Base-by-base conservation (phyloP, 2,888 invertebrate species). In the Meloe dianella region DNA sequence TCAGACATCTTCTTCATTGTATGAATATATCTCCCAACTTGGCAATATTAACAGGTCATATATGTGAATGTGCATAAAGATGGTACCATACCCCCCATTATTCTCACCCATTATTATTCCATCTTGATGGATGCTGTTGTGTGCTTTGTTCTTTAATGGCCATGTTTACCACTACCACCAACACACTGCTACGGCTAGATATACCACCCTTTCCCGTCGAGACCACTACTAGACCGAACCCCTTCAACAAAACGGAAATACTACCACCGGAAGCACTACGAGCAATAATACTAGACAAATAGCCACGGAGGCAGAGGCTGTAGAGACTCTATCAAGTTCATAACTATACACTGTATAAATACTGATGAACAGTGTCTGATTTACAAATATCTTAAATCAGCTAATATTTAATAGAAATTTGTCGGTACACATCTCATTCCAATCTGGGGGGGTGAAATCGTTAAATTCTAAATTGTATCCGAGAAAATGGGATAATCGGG, bases 201-300 rank as follows among this genome's bases (percentile, higher is more conserved):
- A n/a, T 17, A 41, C 58, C n/a, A 58, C 58, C 58, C 54, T 17
- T 57, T 20, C 57, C 30, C 38, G 22, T 58, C 56, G 54, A 41
- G 54, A 51, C 62, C 62, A 47, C 62, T 51, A 62, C 61, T 41
- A 57, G 8, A 30, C 56, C 22, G 38, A 56, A 60, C 63, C 66
- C 63, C 57, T 57, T 24, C 30, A 51, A 20, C 22, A 61, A 38
- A 60, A 61, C 71, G 74, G 74, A 74, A 74, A 71, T 71, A 63
- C 71, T 70, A 63, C 71, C 63, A 65, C 71, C 74, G 75, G 75
- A 76, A 75, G 59, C 70, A 71, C 66, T 63, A 71, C 67, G 71
- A 74, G 75, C 73, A 75, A 75, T 75, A 74, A 73, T 70, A 72
- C 69, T 73, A 77, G 77, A 77, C 75, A 77, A 77, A 77, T 75